Evolutionary conservation across 2,888 invertebrate genomes (phyloP), one percentile per base, ranked within the genome.

Genomic region (Diarsia rubi): DNA sequence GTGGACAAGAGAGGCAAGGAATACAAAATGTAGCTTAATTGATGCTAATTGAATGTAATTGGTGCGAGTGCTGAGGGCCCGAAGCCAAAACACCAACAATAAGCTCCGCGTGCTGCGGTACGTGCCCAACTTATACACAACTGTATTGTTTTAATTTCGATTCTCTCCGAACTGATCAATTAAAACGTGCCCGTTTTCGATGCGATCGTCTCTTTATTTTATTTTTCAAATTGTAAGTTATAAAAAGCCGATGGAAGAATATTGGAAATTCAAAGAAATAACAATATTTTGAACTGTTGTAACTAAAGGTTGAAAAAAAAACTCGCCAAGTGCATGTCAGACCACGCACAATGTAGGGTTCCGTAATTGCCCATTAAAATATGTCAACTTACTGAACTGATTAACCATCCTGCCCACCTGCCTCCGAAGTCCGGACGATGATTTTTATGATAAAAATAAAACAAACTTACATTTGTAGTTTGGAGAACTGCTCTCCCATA

Each of bases 161-260:
- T 49, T 81, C 52, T 52, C 52, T 73, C 19, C 45, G 65, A 74
- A 77, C 74, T 71, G 52, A 70, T 69, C 77, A 74, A 62, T 62
- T n/a, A 52, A 69, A 49, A 82, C 81, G 79, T 84, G 79, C 69
- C 77, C 64, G 31, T 69, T 47, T 47, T 14, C 63, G 60, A 27
- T 52, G 31, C 49, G 52, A 19, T 44, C 44, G 63, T 42, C 45
- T 75, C 24, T 64, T 66, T 64, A 59, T 79, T 66, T 69, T 70
- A 60, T 64, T 54, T 77, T 70, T 73, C 16, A 57, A 54, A 67
- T 31, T 67, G 45, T 44, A 42, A n/a, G 31, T 47, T 31, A 42
- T 73, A 52, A 73, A 77, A 62, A 49, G 42, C 59, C 69, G 27
- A 75, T 49, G 47, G 12, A 67, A 69, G 57, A 68, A 60, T 71